A percentile compares a stretch with the other conserved stretches of the same genome.
Evolutionary conservation across 2,797 vertebrate species (phyloP).

Genomic region (Rhynchonycteris naso): DNA sequence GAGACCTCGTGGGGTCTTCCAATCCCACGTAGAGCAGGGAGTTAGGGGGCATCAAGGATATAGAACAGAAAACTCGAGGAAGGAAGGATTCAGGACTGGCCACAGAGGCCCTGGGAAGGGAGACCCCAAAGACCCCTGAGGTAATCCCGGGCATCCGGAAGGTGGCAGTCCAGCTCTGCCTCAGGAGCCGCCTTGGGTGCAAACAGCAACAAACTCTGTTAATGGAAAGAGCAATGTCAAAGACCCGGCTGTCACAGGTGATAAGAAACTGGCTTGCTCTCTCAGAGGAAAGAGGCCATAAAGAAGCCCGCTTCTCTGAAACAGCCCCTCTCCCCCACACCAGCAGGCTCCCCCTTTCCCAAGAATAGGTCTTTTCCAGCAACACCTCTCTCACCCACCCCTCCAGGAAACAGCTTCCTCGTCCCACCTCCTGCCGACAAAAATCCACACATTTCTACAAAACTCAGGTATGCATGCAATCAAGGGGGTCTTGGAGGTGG

Average conservation of each 20-base stretch:
- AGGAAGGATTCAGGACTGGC: not conserved
- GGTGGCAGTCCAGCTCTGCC: not conserved
- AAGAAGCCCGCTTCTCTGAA: not conserved
- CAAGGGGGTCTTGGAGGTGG: not conserved
- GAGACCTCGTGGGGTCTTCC: not conserved
- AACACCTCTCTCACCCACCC: not conserved
- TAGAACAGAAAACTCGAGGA: not conserved
- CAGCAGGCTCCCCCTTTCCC: not conserved
- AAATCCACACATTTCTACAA: not conserved
- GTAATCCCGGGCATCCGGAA: not conserved
- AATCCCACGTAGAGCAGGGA: not conserved
- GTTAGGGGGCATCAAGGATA: not conserved
- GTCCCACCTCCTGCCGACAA: not conserved
- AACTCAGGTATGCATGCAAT: not conserved
- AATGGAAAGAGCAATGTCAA: not conserved
- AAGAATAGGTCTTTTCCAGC: not conserved
- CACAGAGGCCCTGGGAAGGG: not conserved
- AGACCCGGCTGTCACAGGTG: not conserved
- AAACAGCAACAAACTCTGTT: not conserved
- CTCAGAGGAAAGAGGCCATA: not conserved
- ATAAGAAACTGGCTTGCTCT: not conserved
- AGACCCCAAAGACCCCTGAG: not conserved
- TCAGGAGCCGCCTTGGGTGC: not conserved
- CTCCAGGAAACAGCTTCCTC: not conserved
- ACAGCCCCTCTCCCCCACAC: not conserved